These are phyloP conservation scores for Leptodactylus fallax DNA, from an alignment of 2,797 vertebrate genomes.

Conservation along the genomic window DNA sequence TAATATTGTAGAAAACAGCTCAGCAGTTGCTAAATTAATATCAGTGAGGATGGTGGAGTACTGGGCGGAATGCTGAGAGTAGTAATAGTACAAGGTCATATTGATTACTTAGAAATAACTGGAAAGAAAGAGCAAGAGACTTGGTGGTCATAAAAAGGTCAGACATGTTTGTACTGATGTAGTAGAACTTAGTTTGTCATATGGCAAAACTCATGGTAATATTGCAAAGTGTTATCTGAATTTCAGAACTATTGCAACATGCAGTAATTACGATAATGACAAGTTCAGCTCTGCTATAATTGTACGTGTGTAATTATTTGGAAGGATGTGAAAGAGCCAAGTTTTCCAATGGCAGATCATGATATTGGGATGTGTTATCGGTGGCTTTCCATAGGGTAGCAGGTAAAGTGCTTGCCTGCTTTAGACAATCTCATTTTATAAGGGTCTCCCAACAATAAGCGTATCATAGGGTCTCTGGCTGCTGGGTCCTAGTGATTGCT, in stretches of 20 bases:
- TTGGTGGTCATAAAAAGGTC: background rate
- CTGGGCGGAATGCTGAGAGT: background rate
- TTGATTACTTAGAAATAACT: conserved; percentile 1
- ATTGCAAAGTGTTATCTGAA: background rate
- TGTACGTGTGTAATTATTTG: background rate
- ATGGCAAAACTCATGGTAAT: background rate
- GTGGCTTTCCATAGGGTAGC: background rate
- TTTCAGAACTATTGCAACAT: background rate
- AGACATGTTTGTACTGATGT: background rate
- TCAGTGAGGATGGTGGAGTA: background rate
- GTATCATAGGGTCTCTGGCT: background rate
- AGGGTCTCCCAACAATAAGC: background rate
- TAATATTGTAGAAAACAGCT: background rate
- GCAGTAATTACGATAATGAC: background rate
- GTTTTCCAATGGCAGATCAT: background rate
- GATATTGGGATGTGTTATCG: background rate
- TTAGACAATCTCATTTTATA: background rate
- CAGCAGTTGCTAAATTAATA: background rate
- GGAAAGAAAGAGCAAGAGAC: background rate
- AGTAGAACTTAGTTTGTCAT: background rate
- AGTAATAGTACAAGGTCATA: conserved; percentile 4
- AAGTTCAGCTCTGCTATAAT: background rate
- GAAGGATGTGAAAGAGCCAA: background rate
- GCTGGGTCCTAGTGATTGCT: too few relatives aligned
- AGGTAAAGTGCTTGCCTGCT: background rate